Conservation (phyloP, 2,888 invertebrate genomes). For the Thysanoteuthis rhombus region DNA sequence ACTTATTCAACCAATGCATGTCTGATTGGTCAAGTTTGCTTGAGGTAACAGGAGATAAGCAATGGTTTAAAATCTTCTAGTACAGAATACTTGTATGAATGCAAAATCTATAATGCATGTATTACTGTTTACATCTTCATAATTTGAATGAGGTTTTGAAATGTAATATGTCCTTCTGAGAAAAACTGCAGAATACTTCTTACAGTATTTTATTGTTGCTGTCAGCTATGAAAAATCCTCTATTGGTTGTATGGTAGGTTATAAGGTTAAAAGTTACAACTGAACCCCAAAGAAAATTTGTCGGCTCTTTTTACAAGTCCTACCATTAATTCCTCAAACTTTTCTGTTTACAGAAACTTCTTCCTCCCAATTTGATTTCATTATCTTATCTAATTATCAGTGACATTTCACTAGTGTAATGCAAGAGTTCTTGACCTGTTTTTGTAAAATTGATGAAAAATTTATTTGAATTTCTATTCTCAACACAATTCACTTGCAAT, state of each 20-base stretch:
- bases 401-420: neutral
- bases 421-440: too few relatives aligned
- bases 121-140: too few relatives aligned
- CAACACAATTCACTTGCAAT: neutral
- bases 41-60: too few relatives aligned
- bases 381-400: neutral
- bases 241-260: neutral
- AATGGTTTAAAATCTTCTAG: too few relatives aligned
- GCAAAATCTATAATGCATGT: too few relatives aligned
- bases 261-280: neutral
- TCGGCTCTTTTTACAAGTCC: neutral
- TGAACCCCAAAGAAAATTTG: neutral
- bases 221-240: neutral
- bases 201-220: too few relatives aligned
- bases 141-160: too few relatives aligned
- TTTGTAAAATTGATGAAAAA: neutral
- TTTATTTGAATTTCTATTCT: neutral
- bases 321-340: neutral
- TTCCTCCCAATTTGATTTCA: neutral
- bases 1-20: too few relatives aligned
- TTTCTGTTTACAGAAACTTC: neutral
- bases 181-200: too few relatives aligned
- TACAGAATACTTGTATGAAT: too few relatives aligned
- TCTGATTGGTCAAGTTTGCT: too few relatives aligned
- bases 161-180: too few relatives aligned